Evolutionary conservation across 2,797 vertebrate genomes (phyloP).

Genomic region (Cuniculus paca): DNA sequence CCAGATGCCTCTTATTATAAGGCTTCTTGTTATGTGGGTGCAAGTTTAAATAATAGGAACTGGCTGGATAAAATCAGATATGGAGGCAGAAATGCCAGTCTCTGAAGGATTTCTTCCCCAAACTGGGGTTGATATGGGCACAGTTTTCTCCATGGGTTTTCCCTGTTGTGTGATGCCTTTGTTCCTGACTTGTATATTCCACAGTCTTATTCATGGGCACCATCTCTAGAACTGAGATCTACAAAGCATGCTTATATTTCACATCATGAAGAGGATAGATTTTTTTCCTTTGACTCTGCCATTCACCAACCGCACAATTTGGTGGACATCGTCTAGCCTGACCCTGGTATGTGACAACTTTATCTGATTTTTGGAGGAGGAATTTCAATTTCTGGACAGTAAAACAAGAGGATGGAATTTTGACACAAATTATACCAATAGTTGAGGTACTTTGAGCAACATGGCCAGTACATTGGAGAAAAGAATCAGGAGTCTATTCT

Average conservation of each 20-base stretch:
- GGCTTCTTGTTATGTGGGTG: background rate
- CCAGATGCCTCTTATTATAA: background rate
- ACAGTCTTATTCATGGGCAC: background rate
- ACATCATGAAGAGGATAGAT: too few relatives aligned
- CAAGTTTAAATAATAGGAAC: slow-evolving; percentile 27
- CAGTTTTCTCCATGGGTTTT: background rate
- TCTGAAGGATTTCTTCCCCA: background rate
- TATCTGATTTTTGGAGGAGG: background rate
- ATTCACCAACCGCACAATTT: background rate
- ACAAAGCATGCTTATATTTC: background rate
- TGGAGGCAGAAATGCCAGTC: background rate
- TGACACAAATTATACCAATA: background rate
- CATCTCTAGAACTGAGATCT: background rate
- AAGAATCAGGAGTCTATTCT: background rate
- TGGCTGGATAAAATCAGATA: background rate
- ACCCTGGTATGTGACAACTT: background rate
- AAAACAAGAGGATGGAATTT: background rate
- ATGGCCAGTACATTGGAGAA: background rate
- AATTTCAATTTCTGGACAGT: background rate
- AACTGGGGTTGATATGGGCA: fast-evolving
- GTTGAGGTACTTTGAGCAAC: background rate
- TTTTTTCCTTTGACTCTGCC: background rate
- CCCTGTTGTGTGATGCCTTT: background rate
- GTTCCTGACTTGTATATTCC: background rate
- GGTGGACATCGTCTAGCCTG: background rate